A percentile compares a stretch with the other conserved stretches of the same genome.
Conservation (phyloP, 2,113 vertebrate genomes). For the Thunnus thynnus region DNA sequence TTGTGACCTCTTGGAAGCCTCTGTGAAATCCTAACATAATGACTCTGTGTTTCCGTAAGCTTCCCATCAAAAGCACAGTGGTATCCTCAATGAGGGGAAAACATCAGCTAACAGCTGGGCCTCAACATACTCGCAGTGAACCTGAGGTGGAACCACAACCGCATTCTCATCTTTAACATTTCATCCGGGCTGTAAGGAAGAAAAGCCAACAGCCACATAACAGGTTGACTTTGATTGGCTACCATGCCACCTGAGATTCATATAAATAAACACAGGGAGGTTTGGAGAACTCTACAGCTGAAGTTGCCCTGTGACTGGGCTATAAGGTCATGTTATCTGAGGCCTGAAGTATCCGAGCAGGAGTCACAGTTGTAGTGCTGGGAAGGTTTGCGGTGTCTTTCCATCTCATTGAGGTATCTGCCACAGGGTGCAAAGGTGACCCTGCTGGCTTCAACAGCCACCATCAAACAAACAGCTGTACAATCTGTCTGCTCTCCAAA, state of each 20-base stretch:
- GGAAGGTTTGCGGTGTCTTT: slow-evolving; percentile 57
- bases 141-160: slow-evolving; percentile 79
- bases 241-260: slow-evolving; percentile 65
- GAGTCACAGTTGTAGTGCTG: slow-evolving; percentile 28
- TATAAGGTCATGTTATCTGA: slow-evolving; percentile 62
- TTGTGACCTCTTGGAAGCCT: slow-evolving; percentile 52
- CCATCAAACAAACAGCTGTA: slow-evolving; percentile 74
- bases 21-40: slow-evolving; percentile 49
- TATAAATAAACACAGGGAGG: slow-evolving; percentile 61
- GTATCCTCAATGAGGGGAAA: slow-evolving; percentile 63
- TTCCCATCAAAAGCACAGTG: slow-evolving; percentile 61
- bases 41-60: slow-evolving; percentile 65
- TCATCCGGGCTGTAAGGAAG: slow-evolving; percentile 45
- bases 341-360: slow-evolving; percentile 20
- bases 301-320: slow-evolving; percentile 41
- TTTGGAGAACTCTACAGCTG: slow-evolving; percentile 40
- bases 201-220: slow-evolving; percentile 64
- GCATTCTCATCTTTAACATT: slow-evolving; percentile 73
- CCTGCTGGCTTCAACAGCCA: slow-evolving; percentile 43
- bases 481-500: slow-evolving; percentile 57
- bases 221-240: slow-evolving; percentile 74
- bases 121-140: slow-evolving; percentile 69
- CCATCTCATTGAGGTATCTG: slow-evolving; percentile 66
- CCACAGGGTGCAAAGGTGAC: slow-evolving; percentile 73
- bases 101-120: slow-evolving; percentile 69